Evolutionary conservation across 2,888 invertebrate species (phyloP).

Genomic region (Chaetogeoica ovagalla): DNA sequence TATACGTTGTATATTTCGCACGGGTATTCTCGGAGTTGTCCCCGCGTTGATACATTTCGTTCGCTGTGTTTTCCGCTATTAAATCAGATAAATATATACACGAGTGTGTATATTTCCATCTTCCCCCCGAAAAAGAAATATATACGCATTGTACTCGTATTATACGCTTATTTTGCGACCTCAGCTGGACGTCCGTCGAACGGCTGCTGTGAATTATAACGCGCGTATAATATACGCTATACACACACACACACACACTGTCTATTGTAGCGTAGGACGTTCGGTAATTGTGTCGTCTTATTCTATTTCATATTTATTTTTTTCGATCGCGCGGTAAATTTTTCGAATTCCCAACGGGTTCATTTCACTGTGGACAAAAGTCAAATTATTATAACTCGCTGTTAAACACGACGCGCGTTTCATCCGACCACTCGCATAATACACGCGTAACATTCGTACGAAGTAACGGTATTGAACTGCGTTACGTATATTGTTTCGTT

Average conservation of each 20-base stretch:
- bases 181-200: conserved; percentile 4
- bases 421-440: no score
- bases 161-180: background rate
- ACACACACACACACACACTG: no score
- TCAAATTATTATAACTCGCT: background rate
- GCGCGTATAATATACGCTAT: background rate
- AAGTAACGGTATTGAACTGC: no score
- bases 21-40: conserved; percentile 11
- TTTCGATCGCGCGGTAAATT: background rate
- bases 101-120: background rate
- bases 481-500: no score
- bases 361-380: background rate
- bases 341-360: background rate
- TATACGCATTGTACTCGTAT: conserved; percentile 23
- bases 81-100: background rate
- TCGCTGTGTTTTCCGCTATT: conserved; percentile 7
- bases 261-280: no score
- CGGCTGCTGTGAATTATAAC: no score
- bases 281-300: background rate
- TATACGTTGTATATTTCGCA: background rate
- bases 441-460: no score
- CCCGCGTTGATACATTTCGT: conserved; percentile 20
- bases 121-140: background rate
- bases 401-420: background rate
- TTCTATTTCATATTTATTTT: background rate